A percentile compares a stretch with the other conserved stretches of the same genome.
Conservation (phyloP, 2,888 invertebrate species). For the Ennomos erosarius region DNA sequence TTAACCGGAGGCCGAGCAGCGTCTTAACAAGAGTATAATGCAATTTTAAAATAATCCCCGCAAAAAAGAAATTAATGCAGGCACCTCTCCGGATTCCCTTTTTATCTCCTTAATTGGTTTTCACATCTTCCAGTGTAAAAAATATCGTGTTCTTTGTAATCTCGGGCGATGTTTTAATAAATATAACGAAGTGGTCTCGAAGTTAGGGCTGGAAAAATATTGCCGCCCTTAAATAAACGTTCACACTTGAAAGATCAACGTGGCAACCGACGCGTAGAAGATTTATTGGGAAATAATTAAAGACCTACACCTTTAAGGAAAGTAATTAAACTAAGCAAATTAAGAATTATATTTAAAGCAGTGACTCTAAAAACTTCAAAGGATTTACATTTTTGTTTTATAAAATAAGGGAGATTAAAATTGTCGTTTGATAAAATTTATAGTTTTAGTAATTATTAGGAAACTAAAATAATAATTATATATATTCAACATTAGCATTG, state of each 20-base stretch:
- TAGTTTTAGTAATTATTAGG: no score
- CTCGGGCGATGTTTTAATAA: constrained; percentile 85
- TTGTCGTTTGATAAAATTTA: no score
- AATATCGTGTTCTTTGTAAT: constrained; percentile 85
- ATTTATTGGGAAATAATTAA: constrained; percentile 84
- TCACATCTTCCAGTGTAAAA: constrained; percentile 85
- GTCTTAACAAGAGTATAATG: constrained; percentile 85
- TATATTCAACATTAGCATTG: no score
- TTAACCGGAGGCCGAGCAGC: constrained; percentile 73
- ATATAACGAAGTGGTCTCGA: constrained; percentile 82
- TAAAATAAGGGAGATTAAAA: background rate
- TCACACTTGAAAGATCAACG: constrained; percentile 84
- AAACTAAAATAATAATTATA: no score
- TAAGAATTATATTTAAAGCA: constrained; percentile 34
- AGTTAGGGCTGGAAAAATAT: constrained; percentile 75
- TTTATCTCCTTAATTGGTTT: constrained; percentile 86
- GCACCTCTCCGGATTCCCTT: constrained; percentile 83
- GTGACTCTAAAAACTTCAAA: constrained; percentile 2
- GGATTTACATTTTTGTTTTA: background rate
- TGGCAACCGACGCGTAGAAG: constrained; percentile 67
- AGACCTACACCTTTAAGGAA: constrained; percentile 60
- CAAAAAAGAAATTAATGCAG: constrained; percentile 85
- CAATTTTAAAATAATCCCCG: constrained; percentile 85
- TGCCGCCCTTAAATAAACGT: constrained; percentile 81
- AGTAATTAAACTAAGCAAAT: constrained; percentile 69